These are phyloP conservation scores for Spinus pinus DNA, from an alignment of 2,797 vertebrate species.

Conservation along the genomic window DNA sequence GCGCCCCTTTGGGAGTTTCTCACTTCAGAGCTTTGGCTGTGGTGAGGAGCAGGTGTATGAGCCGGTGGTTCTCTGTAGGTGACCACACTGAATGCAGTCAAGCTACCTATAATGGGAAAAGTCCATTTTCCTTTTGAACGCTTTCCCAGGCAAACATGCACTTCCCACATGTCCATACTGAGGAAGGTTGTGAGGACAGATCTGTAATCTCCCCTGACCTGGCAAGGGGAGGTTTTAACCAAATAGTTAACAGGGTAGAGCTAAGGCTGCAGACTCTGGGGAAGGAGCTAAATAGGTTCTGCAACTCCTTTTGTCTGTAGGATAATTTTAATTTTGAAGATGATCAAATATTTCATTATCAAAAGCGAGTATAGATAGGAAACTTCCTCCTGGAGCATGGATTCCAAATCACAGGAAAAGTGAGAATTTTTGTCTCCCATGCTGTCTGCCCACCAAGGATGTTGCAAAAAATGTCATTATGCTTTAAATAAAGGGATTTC, in stretches of 20 bases:
- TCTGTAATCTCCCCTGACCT: accelerated
- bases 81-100: background rate
- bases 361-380: background rate
- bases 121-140: background rate
- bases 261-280: background rate
- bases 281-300: background rate
- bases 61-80: background rate
- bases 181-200: background rate
- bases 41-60: background rate
- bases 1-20: background rate
- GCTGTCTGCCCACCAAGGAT: background rate
- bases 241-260: background rate
- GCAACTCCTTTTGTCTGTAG: background rate
- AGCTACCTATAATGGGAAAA: background rate
- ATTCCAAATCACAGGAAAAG: background rate
- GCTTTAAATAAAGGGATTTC: background rate
- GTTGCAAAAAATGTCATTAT: background rate
- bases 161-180: accelerated
- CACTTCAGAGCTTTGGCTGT: background rate
- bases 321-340: background rate
- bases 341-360: background rate
- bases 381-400: background rate
- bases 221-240: background rate
- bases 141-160: accelerated
- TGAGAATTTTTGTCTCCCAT: background rate